Conservation (phyloP, 2,797 vertebrate species). For the Dryobates pubescens region DNA sequence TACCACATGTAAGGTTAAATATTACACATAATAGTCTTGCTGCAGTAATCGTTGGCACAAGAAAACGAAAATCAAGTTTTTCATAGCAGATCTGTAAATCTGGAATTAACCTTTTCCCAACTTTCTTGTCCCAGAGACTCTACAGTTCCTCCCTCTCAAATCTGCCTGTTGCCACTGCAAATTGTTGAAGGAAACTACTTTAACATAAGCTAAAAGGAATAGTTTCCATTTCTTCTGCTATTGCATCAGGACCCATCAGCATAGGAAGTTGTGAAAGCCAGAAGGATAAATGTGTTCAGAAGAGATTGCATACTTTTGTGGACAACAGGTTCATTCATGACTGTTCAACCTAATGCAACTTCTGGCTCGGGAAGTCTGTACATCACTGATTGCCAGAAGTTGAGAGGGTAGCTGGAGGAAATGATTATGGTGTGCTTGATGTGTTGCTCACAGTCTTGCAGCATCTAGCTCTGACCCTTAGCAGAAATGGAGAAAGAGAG, state of each 20-base stretch:
- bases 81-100: background rate
- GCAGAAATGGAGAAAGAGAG: background rate
- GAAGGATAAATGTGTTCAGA: background rate
- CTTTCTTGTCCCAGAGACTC: background rate
- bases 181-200: background rate
- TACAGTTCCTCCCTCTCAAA: background rate
- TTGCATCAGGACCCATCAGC: background rate
- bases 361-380: slow-evolving; percentile 44
- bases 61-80: background rate
- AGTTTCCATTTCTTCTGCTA: background rate
- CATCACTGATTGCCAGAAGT: slow-evolving; percentile 7
- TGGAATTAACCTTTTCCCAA: background rate
- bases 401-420: background rate
- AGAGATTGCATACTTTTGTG: background rate
- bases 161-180: background rate
- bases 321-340: background rate
- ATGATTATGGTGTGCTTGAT: background rate
- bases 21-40: background rate
- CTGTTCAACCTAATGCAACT: background rate
- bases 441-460: background rate
- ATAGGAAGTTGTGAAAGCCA: slow-evolving; percentile 39
- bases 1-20: background rate
- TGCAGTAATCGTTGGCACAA: background rate
- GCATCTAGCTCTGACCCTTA: background rate
- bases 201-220: background rate